Base-by-base conservation (phyloP, 2,888 invertebrate genomes). In the Teleiodes luculella region DNA sequence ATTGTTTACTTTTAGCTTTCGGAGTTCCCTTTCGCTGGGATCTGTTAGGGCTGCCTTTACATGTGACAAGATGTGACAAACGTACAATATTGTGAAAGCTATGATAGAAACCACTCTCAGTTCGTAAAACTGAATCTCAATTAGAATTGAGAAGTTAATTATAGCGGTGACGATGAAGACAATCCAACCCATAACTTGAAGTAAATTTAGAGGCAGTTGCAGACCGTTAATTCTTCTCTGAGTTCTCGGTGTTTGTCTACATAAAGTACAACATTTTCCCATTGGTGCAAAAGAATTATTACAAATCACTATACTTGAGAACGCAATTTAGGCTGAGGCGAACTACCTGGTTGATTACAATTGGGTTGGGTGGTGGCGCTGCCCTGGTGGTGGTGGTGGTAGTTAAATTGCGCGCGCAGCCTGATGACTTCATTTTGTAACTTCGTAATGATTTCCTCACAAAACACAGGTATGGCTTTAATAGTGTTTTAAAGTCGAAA, bases 181-280 rank as follows among this genome's bases (percentile, higher is more conserved):
- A 54, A 95, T 74, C 97, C 97, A 97, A 54, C 96, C 96, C 60
- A 94, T 91, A 18, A 96, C 86, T 91, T 97, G 97, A 78, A 95
- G 92, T 36, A 95, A 95, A 86, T 97, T 95, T 72, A 97, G 85
- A 52, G 98, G 95, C 70, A 94, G 84, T 83, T 97, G 96, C 57
- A 97, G 85, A 57, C 97, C 97, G 90, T 96, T 93, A 69, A 94
- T 86, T 67, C 97, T 94, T 65, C 96, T 72, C 57, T 80, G 81
- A 28, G 90, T 83, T 66, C 83, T 79, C 54, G 78, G 80, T 48
- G 67, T 66, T 60, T 73, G 74, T 50, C 76, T 63, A 56, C 62
- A 64, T n/a, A n/a, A n/a, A 49, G 73, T 66, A 64, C 83, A 86
- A 67, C 78, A 85, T 78, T 80, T 80, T 62, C 72, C 76, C 89